These are phyloP conservation scores for Pollenia griseotomentosa DNA, from an alignment of 2,888 invertebrate genomes.

Conservation along the genomic window DNA sequence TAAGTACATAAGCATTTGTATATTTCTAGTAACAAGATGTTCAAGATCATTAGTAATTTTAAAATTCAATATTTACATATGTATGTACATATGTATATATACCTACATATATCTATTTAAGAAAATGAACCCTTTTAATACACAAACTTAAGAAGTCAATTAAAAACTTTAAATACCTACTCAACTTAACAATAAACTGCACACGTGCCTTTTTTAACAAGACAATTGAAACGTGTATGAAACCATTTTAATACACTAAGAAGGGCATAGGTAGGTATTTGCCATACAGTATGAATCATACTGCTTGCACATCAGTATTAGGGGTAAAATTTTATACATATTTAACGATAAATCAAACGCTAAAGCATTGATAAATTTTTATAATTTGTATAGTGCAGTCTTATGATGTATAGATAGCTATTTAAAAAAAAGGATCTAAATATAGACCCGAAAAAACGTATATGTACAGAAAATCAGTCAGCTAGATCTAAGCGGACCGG, in stretches of 20 bases:
- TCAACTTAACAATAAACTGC: not conserved
- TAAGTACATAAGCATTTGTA: too few relatives aligned
- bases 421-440: conserved; percentile 28
- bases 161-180: conserved; percentile 25
- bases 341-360: conserved; percentile 9
- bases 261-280: not conserved
- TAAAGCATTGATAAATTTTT: conserved; percentile 10
- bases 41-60: too few relatives aligned
- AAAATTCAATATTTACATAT: not conserved
- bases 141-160: conserved; percentile 20
- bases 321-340: not conserved
- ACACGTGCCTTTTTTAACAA: conserved; percentile 36
- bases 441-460: conserved; percentile 42
- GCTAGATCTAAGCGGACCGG: not conserved
- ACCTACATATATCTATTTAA: not conserved
- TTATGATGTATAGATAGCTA: not conserved
- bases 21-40: too few relatives aligned
- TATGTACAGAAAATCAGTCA: not conserved
- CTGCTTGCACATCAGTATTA: not conserved
- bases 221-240: not conserved
- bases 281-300: not conserved
- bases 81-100: not conserved
- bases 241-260: not conserved
- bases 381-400: not conserved
- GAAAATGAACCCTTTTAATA: conserved; percentile 25